Evolutionary conservation across 2,888 invertebrate species (phyloP).

Genomic region (Amblyjoppa fuscipennis): DNA sequence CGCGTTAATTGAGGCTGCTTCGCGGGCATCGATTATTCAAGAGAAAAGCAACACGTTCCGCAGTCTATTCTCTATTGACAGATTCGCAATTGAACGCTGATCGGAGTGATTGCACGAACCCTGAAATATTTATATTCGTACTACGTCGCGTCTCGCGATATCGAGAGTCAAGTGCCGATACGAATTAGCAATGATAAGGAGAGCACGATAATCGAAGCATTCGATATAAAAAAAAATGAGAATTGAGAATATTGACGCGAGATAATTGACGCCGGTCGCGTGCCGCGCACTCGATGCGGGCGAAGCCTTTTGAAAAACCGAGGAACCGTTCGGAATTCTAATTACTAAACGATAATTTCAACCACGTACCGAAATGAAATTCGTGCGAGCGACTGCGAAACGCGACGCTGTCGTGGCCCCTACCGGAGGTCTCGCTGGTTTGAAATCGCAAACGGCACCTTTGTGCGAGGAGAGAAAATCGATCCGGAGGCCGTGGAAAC

Average conservation of each 20-base stretch:
- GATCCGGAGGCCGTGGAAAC: slow-evolving; percentile 59
- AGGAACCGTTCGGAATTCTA: slow-evolving; percentile 17
- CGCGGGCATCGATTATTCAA: slow-evolving; percentile 7
- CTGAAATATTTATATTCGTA: background rate
- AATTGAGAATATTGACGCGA: slow-evolving; percentile 18
- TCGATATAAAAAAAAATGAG: slow-evolving; percentile 12
- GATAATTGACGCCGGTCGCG: slow-evolving; percentile 40
- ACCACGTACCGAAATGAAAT: slow-evolving; percentile 22
- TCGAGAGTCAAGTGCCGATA: background rate
- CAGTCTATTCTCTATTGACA: background rate
- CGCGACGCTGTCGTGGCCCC: background rate
- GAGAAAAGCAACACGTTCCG: background rate
- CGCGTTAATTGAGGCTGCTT: slow-evolving; percentile 4
- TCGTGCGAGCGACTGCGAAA: slow-evolving; percentile 14
- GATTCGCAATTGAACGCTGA: background rate
- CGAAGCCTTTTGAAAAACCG: background rate
- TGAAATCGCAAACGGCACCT: slow-evolving; percentile 51
- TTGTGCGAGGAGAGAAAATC: slow-evolving; percentile 53
- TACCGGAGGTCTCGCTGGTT: slow-evolving; percentile 17
- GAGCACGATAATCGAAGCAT: background rate
- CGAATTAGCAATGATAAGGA: slow-evolving; percentile 35
- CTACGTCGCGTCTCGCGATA: background rate
- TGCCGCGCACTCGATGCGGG: background rate
- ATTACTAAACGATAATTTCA: background rate
- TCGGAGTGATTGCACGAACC: background rate